phyloP scores from a whole-genome alignment of 2,888 invertebrate genomes.

The Boloria selene region DNA sequence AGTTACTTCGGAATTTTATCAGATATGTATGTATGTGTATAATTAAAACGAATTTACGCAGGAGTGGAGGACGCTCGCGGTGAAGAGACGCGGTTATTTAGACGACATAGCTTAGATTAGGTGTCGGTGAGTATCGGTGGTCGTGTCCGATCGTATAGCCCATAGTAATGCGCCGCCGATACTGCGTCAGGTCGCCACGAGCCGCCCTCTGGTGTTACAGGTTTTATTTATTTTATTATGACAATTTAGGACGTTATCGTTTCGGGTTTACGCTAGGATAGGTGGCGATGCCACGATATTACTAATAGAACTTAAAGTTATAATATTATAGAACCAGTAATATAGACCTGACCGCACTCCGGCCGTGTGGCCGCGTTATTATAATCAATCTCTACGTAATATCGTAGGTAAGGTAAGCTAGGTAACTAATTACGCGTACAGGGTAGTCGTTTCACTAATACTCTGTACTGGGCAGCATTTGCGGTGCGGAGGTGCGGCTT shows the following conservation, averaged over 20 bases:
- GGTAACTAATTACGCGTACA: constrained; percentile 78
- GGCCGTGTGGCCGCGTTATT: constrained; percentile 54
- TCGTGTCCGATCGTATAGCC: constrained; percentile 10
- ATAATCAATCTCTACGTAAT: constrained; percentile 68
- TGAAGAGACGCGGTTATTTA: not conserved
- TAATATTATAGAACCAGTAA: constrained; percentile 46
- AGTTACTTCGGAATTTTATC: constrained; percentile 77
- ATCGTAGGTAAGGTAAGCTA: constrained; percentile 75
- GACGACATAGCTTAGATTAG: constrained; percentile 14
- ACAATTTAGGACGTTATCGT: constrained; percentile 74
- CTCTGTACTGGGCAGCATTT: constrained; percentile 73
- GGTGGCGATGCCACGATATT: constrained; percentile 74
- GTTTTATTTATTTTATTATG: constrained; percentile 75
- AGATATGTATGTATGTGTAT: constrained; percentile 63
- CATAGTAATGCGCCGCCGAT: constrained; percentile 19
- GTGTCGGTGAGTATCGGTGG: not conserved
- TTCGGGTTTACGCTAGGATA: constrained; percentile 79
- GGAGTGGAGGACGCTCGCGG: constrained; percentile 54
- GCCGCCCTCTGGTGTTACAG: constrained; percentile 63
- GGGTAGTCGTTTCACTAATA: constrained; percentile 79
- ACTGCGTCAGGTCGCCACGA: constrained; percentile 23
- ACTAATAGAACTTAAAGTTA: constrained; percentile 54
- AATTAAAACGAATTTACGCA: constrained; percentile 76
- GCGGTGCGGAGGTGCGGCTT: constrained; percentile 40
- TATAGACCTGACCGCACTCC: constrained; percentile 49